A percentile compares a stretch with the other conserved stretches of the same genome.
These are phyloP conservation scores for Caerostris darwini DNA, from an alignment of 1,140 invertebrate species.

Conservation along the genomic window DNA sequence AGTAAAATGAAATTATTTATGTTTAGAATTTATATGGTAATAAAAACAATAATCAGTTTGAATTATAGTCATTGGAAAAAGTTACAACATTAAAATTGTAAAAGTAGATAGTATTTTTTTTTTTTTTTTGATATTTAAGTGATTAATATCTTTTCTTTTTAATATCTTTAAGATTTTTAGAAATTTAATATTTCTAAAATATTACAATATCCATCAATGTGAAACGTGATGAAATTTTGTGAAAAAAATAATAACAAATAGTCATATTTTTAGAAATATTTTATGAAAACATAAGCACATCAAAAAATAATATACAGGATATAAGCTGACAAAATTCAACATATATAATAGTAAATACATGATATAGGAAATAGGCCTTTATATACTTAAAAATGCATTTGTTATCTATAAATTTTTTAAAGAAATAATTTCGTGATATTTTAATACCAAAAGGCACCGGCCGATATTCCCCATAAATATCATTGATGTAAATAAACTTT, in stretches of 20 bases:
- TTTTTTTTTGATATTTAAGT: too few species aligned
- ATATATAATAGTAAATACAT: background rate
- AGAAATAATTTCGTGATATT: background rate
- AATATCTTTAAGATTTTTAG: too few species aligned
- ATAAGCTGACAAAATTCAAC: background rate
- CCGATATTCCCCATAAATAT: background rate
- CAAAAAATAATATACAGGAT: background rate
- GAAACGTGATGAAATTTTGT: background rate
- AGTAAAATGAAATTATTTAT: too few species aligned
- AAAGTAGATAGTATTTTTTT: too few species aligned
- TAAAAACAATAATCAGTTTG: too few species aligned
- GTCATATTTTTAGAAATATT: background rate
- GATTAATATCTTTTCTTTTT: too few species aligned
- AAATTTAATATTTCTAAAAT: too few species aligned
- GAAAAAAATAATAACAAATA: background rate
- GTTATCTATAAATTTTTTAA: background rate
- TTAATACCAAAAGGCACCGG: background rate
- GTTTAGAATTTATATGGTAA: too few species aligned
- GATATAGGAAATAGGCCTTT: background rate
- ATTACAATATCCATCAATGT: background rate
- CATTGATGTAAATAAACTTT: too few species aligned
- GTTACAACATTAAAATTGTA: too few species aligned
- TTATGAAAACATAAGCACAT: background rate
- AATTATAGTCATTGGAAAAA: too few species aligned
- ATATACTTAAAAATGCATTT: background rate